A percentile compares a stretch with the other conserved stretches of the same genome.
Evolutionary conservation across 2,888 invertebrate genomes (phyloP).

Genomic region (Caenorhabditis japonica): DNA sequence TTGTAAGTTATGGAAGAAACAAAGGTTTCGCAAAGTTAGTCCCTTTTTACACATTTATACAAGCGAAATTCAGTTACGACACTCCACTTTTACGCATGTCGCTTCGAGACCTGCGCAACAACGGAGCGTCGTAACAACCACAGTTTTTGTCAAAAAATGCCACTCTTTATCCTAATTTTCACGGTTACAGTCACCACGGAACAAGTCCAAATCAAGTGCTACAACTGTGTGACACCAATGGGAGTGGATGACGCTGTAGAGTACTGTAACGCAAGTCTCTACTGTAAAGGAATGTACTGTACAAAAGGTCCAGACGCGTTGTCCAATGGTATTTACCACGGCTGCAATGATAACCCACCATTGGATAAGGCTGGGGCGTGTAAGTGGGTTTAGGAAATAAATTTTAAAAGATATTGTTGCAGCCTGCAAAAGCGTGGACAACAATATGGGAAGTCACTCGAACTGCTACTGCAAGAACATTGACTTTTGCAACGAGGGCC

Average conservation of each 20-base stretch:
- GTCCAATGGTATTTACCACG: conserved; percentile 50
- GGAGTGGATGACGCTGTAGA: conserved; percentile 16
- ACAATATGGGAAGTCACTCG: conserved; percentile 18
- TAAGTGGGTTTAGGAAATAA: not conserved
- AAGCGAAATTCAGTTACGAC: too few species aligned
- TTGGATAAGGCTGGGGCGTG: conserved; percentile 35
- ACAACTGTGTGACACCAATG: conserved; percentile 42
- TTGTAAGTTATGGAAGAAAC: too few species aligned
- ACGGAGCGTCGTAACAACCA: too few species aligned
- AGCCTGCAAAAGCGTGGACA: conserved; percentile 50
- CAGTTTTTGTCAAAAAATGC: too few species aligned
- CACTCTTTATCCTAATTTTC: too few species aligned
- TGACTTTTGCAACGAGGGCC: conserved; percentile 55
- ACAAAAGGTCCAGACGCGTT: conserved; percentile 57
- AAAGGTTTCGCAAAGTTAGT: too few species aligned
- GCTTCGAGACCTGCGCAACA: too few species aligned
- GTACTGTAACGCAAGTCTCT: conserved; percentile 37
- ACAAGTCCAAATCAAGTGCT: conserved; percentile 55
- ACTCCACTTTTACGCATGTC: too few species aligned
- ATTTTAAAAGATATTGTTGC: conserved; percentile 4
- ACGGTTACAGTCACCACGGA: conserved; percentile 7
- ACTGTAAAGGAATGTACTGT: conserved; percentile 53
- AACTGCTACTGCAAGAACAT: conserved; percentile 65
- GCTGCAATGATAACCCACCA: conserved; percentile 49
- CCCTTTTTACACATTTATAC: too few species aligned